Percentiles rank a stretch among this genome's conserved stretches.
phyloP scores from a whole-genome alignment of 2,113 vertebrate genomes.

The Ictalurus furcatus region DNA sequence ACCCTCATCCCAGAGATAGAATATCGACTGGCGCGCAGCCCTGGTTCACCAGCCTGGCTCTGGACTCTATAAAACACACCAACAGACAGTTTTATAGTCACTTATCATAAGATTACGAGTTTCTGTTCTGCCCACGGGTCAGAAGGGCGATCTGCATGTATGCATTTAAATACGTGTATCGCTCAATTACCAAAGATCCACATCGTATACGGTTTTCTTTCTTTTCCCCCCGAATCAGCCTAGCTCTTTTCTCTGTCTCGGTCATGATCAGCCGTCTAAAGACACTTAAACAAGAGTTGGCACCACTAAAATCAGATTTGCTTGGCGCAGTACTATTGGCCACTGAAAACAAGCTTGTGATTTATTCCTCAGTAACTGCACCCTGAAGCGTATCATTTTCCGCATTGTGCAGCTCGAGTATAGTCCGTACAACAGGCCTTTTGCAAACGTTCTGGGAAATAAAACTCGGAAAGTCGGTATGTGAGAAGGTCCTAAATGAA shows the following conservation, averaged over 20 bases:
- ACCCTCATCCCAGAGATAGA: constrained; percentile 50
- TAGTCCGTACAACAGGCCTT: not conserved
- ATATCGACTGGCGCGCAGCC: constrained; percentile 50
- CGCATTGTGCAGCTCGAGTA: not conserved
- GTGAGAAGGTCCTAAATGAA: too few species aligned
- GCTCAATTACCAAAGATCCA: not conserved
- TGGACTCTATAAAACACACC: constrained; percentile 62
- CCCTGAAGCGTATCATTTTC: not conserved
- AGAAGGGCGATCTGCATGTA: not conserved
- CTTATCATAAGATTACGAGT: constrained; percentile 29
- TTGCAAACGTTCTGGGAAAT: not conserved
- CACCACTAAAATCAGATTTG: constrained; percentile 30
- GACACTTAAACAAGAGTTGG: constrained; percentile 6
- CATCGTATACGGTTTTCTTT: not conserved
- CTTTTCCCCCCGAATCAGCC: not conserved
- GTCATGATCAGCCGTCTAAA: constrained; percentile 20
- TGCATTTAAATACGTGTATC: not conserved
- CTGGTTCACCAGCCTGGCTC: constrained; percentile 47
- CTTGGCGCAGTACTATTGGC: not conserved
- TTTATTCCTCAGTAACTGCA: not conserved
- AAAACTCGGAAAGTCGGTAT: too few species aligned
- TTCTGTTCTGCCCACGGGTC: not conserved
- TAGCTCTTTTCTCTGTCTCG: not conserved
- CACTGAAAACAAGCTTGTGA: constrained; percentile 1
- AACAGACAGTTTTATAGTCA: constrained; percentile 42